Conservation (phyloP, 2,797 vertebrate species). For the Pseudochirops cupreus region DNA sequence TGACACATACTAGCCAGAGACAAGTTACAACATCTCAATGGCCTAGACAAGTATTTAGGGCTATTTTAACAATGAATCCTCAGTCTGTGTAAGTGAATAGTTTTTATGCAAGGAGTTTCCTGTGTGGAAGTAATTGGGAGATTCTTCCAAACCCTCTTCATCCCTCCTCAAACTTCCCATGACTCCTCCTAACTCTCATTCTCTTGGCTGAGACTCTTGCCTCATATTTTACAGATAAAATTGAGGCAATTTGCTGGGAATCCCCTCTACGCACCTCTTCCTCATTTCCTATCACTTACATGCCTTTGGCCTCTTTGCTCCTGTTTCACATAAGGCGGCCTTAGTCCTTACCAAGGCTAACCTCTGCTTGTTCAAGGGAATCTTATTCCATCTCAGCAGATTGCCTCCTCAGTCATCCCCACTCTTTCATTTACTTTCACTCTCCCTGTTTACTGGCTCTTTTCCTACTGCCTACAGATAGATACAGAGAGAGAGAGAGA, state of each 20-base stretch:
- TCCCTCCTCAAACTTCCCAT: not conserved
- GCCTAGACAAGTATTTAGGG: not conserved
- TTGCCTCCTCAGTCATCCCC: not conserved
- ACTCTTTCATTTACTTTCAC: not conserved
- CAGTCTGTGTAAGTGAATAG: not conserved
- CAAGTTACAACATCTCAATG: not conserved
- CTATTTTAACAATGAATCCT: not conserved
- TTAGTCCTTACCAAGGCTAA: not conserved
- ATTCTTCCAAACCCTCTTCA: not conserved
- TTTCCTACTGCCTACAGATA: not conserved
- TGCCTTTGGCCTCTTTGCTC: not conserved
- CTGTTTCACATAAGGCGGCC: not conserved
- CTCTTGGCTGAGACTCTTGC: not conserved
- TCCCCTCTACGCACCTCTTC: not conserved
- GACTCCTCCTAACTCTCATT: not conserved
- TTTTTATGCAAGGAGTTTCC: not conserved
- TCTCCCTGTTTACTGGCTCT: not conserved
- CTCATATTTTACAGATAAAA: not conserved
- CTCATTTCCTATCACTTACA: not conserved
- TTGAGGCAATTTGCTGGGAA: not conserved
- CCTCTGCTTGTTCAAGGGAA: not conserved
- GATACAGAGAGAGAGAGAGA: too few relatives aligned
- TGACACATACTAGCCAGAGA: not conserved
- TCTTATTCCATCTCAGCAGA: not conserved
- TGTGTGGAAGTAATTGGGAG: not conserved